Base-by-base conservation (phyloP, 2,113 vertebrate species). In the Thunnus thynnus region DNA sequence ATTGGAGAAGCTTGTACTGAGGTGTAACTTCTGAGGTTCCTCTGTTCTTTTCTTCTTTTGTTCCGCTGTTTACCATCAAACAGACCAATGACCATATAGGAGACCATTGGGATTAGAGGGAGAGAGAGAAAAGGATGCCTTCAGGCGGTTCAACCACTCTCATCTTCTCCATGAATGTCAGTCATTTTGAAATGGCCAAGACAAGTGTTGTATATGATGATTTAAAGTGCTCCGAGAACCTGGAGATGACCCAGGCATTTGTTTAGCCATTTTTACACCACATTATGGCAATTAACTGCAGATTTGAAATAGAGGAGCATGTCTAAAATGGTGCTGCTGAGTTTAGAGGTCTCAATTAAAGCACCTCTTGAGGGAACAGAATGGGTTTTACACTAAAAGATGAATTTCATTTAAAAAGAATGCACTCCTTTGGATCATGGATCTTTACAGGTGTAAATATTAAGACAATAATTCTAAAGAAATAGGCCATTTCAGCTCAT, bases 41-140 rank as follows among this genome's bases (percentile, higher is more conserved):
- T 70, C 30, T 50, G 17, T 52, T 72, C 50, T 63, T 79, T 62
- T 71, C 51, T 72, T 70, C 72, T 83, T 56, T 72, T 85, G 69
- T 79, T 88, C 78, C 32, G 11, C 76, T 78, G 51, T 79, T 84
- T 87, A 72, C 85, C 72, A 84, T 87, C 70, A 87, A 90, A 86
- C 76, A 69, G 55, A 72, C 78, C 71, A 64, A 46, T 85, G 71
- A 61, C 61, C 82, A 52, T 20, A 61, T 20, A 71, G 41, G 13
- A 74, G 72, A 67, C 47, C 61, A 61, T 0, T 56, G 44, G 20
- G 69, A 73, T 79, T 70, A 73, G 58, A 75, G 25, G 20, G 47
- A 70, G 57, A 51, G 8, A 66, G 36, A 32, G 52, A 76, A n/a
- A 78, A 48, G 3, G 60, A 82, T 62, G 73, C 78, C 89, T 74